A percentile compares a stretch with the other conserved stretches of the same genome.
Evolutionary conservation across 2,888 invertebrate species (phyloP).

Genomic region (Noctua pronuba): DNA sequence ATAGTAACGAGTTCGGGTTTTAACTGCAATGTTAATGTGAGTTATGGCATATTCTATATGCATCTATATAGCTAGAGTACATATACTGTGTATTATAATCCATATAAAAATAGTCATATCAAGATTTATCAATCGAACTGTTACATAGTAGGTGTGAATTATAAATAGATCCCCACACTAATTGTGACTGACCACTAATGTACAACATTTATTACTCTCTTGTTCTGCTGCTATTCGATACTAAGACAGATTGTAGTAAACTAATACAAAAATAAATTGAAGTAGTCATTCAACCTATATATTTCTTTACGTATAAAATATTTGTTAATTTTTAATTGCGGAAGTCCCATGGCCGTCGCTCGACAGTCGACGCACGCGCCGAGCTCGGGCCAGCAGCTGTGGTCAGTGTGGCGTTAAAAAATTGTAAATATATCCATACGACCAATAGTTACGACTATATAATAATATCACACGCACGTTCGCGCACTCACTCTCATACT

Average conservation of each 20-base stretch:
- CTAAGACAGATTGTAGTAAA: slow-evolving; percentile 73
- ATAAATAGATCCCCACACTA: slow-evolving; percentile 65
- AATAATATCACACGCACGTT: slow-evolving; percentile 75
- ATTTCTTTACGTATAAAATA: slow-evolving; percentile 61
- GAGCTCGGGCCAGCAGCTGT: slow-evolving; percentile 57
- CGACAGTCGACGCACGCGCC: slow-evolving; percentile 22
- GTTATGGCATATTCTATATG: slow-evolving; percentile 59
- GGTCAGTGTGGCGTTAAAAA: slow-evolving; percentile 63
- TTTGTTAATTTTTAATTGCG: slow-evolving; percentile 45
- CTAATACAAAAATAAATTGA: slow-evolving; percentile 84
- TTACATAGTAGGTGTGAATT: slow-evolving; percentile 61
- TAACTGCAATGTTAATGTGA: slow-evolving; percentile 37
- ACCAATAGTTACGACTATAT: slow-evolving; percentile 64
- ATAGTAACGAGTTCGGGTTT: slow-evolving; percentile 42
- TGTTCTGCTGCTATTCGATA: slow-evolving; percentile 59
- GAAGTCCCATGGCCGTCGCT: slow-evolving; percentile 24
- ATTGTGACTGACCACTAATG: slow-evolving; percentile 68
- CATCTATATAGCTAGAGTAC: slow-evolving; percentile 58
- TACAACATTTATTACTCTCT: slow-evolving; percentile 52
- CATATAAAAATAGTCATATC: slow-evolving; percentile 79
- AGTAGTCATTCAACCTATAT: slow-evolving; percentile 52
- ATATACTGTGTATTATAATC: slow-evolving; percentile 70
- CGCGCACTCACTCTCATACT: slow-evolving; percentile 74
- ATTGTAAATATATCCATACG: slow-evolving; percentile 73
- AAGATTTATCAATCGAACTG: slow-evolving; percentile 67